Conservation (phyloP, 2,888 invertebrate genomes). For the Brachyptera putata region DNA sequence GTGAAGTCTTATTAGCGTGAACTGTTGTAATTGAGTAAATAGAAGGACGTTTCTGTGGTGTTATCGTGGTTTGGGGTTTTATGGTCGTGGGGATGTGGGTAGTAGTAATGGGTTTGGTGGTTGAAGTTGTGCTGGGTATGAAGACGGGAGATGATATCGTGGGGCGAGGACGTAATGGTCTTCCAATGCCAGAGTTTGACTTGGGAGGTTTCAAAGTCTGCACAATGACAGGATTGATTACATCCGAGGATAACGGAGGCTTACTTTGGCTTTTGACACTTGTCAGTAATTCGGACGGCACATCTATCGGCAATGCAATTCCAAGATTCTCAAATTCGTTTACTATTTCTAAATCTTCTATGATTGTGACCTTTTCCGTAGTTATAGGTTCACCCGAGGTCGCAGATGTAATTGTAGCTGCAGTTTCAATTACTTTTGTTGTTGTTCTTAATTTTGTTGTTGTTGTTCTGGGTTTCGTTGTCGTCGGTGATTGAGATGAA, state of each 20-base stretch:
- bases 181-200: constrained; percentile 71
- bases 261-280: background rate
- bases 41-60: background rate
- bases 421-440: too few relatives aligned
- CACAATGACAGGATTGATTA: constrained; percentile 37
- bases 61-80: background rate
- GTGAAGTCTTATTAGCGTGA: background rate
- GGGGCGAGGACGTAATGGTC: constrained; percentile 64
- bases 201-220: constrained; percentile 71
- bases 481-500: too few relatives aligned
- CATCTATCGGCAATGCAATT: background rate
- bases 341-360: background rate
- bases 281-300: background rate
- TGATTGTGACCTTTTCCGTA: background rate
- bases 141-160: constrained; percentile 40
- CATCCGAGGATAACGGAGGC: background rate
- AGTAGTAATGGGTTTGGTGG: background rate
- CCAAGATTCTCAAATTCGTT: constrained; percentile 8
- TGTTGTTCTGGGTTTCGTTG: too few relatives aligned
- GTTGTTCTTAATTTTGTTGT: too few relatives aligned
- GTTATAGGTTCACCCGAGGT: too few relatives aligned
- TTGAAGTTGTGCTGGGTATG: background rate
- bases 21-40: constrained; percentile 7
- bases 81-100: background rate
- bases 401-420: background rate